These are phyloP conservation scores for Cheirogaleus medius DNA, from an alignment of 2,113 vertebrate species.

Conservation along the genomic window DNA sequence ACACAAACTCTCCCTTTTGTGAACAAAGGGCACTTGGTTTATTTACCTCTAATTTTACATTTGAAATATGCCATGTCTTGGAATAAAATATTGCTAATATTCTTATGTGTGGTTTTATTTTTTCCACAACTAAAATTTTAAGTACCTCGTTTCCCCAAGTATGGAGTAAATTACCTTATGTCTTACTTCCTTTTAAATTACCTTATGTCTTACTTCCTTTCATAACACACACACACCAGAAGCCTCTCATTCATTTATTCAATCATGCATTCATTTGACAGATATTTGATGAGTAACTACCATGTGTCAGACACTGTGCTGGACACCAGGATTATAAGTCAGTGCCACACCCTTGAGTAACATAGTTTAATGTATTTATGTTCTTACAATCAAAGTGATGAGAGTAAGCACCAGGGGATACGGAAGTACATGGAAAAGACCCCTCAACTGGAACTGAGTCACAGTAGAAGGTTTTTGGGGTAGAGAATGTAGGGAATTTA, in stretches of 20 bases:
- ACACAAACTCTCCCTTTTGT: background rate
- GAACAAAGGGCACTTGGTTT: background rate
- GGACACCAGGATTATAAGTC: background rate
- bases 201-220: background rate
- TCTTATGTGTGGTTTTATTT: background rate
- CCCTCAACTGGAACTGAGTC: background rate
- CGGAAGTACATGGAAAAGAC: background rate
- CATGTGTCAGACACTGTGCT: background rate
- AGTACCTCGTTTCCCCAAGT: background rate
- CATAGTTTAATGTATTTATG: rapidly evolving
- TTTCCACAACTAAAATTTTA: background rate
- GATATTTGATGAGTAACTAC: background rate
- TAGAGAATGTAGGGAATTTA: no score
- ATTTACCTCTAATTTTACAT: background rate
- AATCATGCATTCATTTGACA: background rate
- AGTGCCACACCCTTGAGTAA: background rate
- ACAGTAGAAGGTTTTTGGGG: background rate
- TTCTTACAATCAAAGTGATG: background rate
- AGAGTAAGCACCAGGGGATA: background rate
- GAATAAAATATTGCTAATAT: background rate
- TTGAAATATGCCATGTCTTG: background rate
- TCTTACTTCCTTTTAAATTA: background rate
- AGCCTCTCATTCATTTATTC: no score
- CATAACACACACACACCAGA: rapidly evolving
- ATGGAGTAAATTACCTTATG: background rate